Base-by-base conservation (phyloP, 2,888 invertebrate genomes). In the Ochropacha duplaris region DNA sequence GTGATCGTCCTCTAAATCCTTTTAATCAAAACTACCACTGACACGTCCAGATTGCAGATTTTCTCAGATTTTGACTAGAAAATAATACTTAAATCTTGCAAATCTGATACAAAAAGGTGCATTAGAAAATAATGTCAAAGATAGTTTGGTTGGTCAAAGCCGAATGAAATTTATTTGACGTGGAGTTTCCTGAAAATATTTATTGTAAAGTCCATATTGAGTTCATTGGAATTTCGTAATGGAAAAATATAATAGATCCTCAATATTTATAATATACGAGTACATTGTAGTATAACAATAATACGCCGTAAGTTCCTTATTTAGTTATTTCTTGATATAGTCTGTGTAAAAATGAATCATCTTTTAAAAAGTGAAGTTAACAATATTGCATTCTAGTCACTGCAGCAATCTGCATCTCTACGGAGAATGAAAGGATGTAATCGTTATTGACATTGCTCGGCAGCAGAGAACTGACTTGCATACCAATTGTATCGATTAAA, bases 1-100 rank as follows among this genome's bases (percentile, higher is more conserved):
- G 84, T 84, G 83, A 84, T 86, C 79, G 82, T 68, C 77, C 83
- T 79, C 80, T 87, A 87, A 88, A 87, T 84, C 87, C 83, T 81
- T 87, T 84, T 87, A 87, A 88, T 87, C 87, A 87, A 87, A 86
- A 86, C 75, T 86, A 83, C 73, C 76, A 76, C 75, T 61, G 65
- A 71, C 78, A 82, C 79, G 77, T 68, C 57, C 66, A 78, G 81
- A 78, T 81, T 85, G 81, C 68, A 78, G 81, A 78, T 81, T 85
- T 81, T 67, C 68, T 64, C 71, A 72, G 71, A 77, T 72, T 68
- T 61, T 65, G 65, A 66, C 75, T 65, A 72, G 72, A 72, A 66
- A 68, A 31, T 22, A 19, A 34, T 52, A 14, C 34, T 22, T 34
- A 34, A 31, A 12, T 52, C 26, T 22, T 22, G 12, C 52, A 52